These are phyloP conservation scores for Drosophila pachea DNA, from an alignment of 1,140 invertebrate genomes.

Conservation along the genomic window DNA sequence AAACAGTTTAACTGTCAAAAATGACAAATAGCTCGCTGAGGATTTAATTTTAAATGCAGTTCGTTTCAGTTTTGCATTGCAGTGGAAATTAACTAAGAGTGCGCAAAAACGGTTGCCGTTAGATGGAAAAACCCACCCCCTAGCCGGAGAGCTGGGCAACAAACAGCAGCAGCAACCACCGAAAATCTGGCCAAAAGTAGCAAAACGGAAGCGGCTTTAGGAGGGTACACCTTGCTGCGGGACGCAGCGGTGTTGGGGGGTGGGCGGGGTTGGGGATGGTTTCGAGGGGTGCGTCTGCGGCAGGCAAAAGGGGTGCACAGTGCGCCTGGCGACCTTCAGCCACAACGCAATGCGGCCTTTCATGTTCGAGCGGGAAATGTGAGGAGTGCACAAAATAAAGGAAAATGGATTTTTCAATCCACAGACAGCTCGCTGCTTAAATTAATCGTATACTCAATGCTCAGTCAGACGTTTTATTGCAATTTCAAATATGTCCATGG, in stretches of 20 bases:
- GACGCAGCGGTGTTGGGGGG: not conserved
- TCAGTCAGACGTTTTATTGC: slow-evolving; percentile 73
- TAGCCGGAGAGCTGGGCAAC: too few species aligned
- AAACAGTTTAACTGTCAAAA: slow-evolving; percentile 71
- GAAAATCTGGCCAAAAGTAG: slow-evolving; percentile 46
- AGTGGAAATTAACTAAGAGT: slow-evolving; percentile 66
- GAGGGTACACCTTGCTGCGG: slow-evolving; percentile 30
- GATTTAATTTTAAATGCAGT: slow-evolving; percentile 72
- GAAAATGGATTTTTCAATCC: slow-evolving; percentile 34
- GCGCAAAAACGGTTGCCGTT: slow-evolving; percentile 26
- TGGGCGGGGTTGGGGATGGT: slow-evolving; percentile 1
- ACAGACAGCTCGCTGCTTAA: slow-evolving; percentile 44
- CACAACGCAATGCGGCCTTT: slow-evolving; percentile 51
- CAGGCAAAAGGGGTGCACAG: slow-evolving; percentile 35
- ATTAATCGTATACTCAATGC: slow-evolving; percentile 63
- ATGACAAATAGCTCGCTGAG: slow-evolving; percentile 69
- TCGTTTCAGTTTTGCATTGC: slow-evolving; percentile 43
- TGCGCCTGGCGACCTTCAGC: slow-evolving; percentile 8
- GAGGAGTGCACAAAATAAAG: slow-evolving; percentile 45
- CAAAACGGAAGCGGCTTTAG: slow-evolving; percentile 52
- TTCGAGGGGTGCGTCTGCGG: slow-evolving; percentile 31
- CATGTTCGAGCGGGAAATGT: slow-evolving; percentile 62
- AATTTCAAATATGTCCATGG: slow-evolving; percentile 50
- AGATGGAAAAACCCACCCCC: slow-evolving; percentile 38
- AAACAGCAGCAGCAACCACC: slow-evolving; percentile 54